Percentiles rank a stretch among this genome's conserved stretches.
These are phyloP conservation scores for Albula goreensis DNA, from an alignment of 2,113 vertebrate genomes.

Conservation along the genomic window DNA sequence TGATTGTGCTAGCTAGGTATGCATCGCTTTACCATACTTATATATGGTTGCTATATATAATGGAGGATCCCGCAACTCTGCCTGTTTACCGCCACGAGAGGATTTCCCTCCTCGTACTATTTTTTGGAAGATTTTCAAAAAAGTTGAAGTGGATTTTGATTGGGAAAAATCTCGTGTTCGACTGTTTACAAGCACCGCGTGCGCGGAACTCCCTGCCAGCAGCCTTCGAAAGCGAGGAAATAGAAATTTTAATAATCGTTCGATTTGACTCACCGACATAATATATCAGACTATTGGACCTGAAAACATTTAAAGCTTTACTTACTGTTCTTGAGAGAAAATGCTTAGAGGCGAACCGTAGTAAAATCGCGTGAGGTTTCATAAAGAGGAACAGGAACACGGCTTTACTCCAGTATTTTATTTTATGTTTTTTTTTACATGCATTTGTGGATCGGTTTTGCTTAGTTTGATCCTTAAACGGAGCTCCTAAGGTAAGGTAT, in stretches of 20 bases:
- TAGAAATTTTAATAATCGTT: slow-evolving; percentile 25
- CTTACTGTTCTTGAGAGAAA: slow-evolving; percentile 12
- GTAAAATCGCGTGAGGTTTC: slow-evolving; percentile 32
- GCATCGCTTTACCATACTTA: slow-evolving; percentile 50
- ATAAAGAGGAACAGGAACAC: slow-evolving; percentile 56
- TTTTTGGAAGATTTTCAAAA: slow-evolving; percentile 89
- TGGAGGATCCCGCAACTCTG: slow-evolving; percentile 62
- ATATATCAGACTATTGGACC: slow-evolving; percentile 8
- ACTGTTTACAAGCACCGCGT: slow-evolving; percentile 93
- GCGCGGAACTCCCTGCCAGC: slow-evolving; percentile 79
- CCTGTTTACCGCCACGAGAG: slow-evolving; percentile 57
- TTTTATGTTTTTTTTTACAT: slow-evolving; percentile 26
- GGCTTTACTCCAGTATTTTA: not conserved
- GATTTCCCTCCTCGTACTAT: slow-evolving; percentile 79
- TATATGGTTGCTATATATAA: slow-evolving; percentile 38
- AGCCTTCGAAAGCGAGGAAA: slow-evolving; percentile 49
- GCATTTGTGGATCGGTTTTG: slow-evolving; percentile 16
- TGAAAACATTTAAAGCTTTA: slow-evolving; percentile 22
- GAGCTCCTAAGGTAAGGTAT: slow-evolving; percentile 26
- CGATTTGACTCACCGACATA: slow-evolving; percentile 11
- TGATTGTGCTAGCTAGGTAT: slow-evolving; percentile 44
- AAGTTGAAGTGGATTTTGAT: slow-evolving; percentile 89
- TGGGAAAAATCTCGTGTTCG: slow-evolving; percentile 90
- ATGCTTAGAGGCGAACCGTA: slow-evolving; percentile 27
- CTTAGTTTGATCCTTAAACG: not conserved